Evolutionary conservation across 2,113 vertebrate species (phyloP).

Genomic region (Notiomystis cincta): DNA sequence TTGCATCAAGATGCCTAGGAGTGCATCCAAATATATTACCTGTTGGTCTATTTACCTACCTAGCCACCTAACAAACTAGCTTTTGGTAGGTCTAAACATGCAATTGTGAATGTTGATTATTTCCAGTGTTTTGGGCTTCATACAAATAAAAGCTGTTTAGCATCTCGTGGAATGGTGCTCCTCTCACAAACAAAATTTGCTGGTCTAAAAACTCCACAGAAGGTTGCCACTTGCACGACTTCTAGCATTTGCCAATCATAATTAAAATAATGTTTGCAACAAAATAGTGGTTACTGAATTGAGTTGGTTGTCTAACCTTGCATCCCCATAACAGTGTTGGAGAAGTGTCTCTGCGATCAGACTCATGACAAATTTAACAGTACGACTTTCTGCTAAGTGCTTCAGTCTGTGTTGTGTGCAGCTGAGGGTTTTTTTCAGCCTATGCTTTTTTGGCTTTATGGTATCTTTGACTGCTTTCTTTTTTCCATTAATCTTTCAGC

Average conservation of each 20-base stretch:
- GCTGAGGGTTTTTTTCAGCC: not conserved
- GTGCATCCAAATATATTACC: not conserved
- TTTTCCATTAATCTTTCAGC: not conserved
- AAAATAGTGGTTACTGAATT: not conserved
- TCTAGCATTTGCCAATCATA: not conserved
- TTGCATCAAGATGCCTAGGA: not conserved
- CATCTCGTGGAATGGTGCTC: not conserved
- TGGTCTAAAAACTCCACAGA: not conserved
- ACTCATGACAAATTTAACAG: not conserved
- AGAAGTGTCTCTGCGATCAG: not conserved
- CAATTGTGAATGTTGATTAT: not conserved
- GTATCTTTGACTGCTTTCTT: not conserved
- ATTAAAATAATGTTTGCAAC: not conserved
- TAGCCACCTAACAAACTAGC: rapidly evolving
- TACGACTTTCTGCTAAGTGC: not conserved
- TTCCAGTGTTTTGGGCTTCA: not conserved
- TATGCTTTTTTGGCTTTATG: not conserved
- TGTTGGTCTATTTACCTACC: not conserved
- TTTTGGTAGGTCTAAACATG: not conserved
- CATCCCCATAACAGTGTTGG: not conserved
- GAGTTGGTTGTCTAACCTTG: not conserved
- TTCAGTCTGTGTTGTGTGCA: not conserved
- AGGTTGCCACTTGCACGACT: not conserved
- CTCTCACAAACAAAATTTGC: rapidly evolving
- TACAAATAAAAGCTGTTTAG: not conserved